A percentile compares a stretch with the other conserved stretches of the same genome.
Conservation (phyloP, 2,888 invertebrate genomes). For the Pyrochroa serraticornis region DNA sequence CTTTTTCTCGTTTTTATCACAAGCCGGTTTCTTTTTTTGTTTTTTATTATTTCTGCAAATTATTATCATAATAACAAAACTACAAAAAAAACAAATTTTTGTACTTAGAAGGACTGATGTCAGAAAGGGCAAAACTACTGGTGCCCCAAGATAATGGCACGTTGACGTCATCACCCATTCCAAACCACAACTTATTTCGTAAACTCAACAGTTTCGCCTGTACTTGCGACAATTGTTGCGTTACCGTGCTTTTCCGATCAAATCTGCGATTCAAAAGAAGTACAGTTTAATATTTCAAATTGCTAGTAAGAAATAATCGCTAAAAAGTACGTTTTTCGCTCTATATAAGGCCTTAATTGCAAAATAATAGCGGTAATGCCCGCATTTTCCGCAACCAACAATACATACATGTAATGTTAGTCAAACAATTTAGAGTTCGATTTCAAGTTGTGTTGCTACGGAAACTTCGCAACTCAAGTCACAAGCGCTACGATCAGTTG, state of each 20-base stretch:
- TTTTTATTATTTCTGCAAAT: conserved; percentile 27
- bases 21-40: not conserved
- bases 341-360: too few relatives aligned
- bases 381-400: too few relatives aligned
- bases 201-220: conserved; percentile 72
- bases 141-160: conserved; percentile 70
- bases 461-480: too few relatives aligned
- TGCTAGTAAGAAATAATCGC: not conserved
- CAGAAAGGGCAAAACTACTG: conserved; percentile 25
- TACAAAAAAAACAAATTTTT: not conserved
- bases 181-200: conserved; percentile 78
- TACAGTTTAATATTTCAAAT: too few relatives aligned
- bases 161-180: conserved; percentile 57
- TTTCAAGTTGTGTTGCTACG: too few relatives aligned
- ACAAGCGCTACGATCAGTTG: too few relatives aligned
- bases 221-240: conserved; percentile 64
- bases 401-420: too few relatives aligned
- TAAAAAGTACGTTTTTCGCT: not conserved
- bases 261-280: conserved; percentile 54
- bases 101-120: conserved; percentile 1
- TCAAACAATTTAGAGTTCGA: too few relatives aligned
- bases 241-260: conserved; percentile 51
- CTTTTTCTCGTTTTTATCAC: too few relatives aligned
- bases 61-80: not conserved
- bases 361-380: too few relatives aligned